phyloP scores from a whole-genome alignment of 2,113 vertebrate species.

The Campylorhamphus procurvoides region DNA sequence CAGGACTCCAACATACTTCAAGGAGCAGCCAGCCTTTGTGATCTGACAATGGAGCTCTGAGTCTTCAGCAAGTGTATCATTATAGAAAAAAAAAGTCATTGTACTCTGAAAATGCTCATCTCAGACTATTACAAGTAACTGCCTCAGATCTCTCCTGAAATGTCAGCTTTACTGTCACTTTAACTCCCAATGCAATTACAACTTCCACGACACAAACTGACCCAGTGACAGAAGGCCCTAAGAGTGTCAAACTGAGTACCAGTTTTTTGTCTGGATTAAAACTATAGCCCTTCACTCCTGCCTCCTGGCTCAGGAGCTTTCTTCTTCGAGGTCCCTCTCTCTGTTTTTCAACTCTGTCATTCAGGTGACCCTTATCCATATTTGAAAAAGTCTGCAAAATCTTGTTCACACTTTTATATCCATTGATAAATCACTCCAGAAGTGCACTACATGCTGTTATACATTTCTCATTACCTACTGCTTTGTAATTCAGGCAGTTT shows the following conservation, averaged over 20 bases:
- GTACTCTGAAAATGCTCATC: background rate
- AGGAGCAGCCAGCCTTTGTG: background rate
- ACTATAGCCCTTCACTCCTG: background rate
- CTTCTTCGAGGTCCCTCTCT: accelerated
- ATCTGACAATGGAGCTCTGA: background rate
- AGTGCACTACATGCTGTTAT: background rate
- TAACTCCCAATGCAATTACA: background rate
- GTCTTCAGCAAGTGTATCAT: background rate
- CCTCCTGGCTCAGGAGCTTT: background rate
- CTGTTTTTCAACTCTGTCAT: background rate
- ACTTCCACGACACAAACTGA: background rate
- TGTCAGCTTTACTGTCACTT: background rate
- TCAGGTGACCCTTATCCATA: background rate
- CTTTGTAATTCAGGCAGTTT: background rate
- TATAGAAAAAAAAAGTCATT: background rate
- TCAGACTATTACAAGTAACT: background rate
- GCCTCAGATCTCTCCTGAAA: background rate
- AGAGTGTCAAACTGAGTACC: background rate
- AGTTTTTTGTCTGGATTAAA: background rate
- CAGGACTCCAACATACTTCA: background rate
- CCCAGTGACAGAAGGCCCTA: background rate
- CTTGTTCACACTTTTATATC: background rate
- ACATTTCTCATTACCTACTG: background rate
- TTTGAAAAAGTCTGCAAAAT: background rate
- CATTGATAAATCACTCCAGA: background rate